Evolutionary conservation across 2,797 vertebrate species (phyloP).

Genomic region (Tenualosa ilisha): DNA sequence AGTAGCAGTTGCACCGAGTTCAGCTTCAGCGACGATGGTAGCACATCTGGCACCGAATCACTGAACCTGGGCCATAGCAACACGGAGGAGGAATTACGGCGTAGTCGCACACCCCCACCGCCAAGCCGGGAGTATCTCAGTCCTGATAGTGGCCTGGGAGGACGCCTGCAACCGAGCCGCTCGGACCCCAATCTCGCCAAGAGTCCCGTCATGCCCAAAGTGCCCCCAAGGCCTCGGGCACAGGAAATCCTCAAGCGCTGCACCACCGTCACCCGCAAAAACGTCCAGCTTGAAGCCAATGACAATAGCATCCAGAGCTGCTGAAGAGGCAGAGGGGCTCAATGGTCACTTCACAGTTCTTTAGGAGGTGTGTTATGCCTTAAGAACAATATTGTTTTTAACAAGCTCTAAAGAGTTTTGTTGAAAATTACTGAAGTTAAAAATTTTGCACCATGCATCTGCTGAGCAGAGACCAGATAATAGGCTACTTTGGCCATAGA

Average conservation of each 20-base stretch:
- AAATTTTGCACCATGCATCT: not conserved
- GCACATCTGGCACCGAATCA: not conserved
- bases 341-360: not conserved
- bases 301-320: not conserved
- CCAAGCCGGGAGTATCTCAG: constrained; percentile 28
- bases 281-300: constrained; percentile 22
- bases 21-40: constrained; percentile 55
- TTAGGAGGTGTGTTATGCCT: not conserved
- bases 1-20: constrained; percentile 43
- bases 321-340: not conserved
- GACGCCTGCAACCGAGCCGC: constrained; percentile 48
- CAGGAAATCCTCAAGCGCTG: constrained; percentile 81
- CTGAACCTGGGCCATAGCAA: constrained; percentile 35
- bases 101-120: constrained; percentile 52
- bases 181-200: constrained; percentile 67
- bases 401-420: not conserved
- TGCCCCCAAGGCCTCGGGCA: constrained; percentile 74
- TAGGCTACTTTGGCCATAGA: not conserved
- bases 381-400: not conserved
- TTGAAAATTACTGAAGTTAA: not conserved
- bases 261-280: constrained; percentile 78
- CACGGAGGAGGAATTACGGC: constrained; percentile 14
- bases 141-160: not conserved
- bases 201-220: constrained; percentile 60
- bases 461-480: not conserved